phyloP scores from a whole-genome alignment of 2,888 invertebrate species.

The Ichneumon xanthorius region DNA sequence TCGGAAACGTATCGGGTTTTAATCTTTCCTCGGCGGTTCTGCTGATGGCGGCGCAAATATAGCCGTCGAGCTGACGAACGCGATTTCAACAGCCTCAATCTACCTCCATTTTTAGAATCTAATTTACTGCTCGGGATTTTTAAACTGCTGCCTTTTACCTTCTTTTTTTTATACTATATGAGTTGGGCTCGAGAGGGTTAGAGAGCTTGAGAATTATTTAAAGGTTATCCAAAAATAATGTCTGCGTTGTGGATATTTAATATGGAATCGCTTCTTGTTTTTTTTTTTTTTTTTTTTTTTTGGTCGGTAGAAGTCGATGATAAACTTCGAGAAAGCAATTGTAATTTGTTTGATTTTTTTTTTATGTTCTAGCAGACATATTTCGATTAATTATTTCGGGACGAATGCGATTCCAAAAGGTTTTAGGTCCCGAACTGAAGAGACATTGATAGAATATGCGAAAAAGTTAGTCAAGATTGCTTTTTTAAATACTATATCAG shows the following conservation, averaged over 20 bases:
- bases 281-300: too few species aligned
- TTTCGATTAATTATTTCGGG: too few species aligned
- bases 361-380: too few species aligned
- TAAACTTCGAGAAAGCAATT: not conserved
- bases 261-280: not conserved
- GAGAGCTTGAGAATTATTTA: not conserved
- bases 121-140: not conserved
- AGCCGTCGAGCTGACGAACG: not conserved
- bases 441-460: too few species aligned
- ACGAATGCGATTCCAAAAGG: too few species aligned
- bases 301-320: too few species aligned
- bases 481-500: too few species aligned
- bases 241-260: not conserved
- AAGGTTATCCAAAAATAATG: not conserved
- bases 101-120: not conserved
- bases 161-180: too few species aligned
- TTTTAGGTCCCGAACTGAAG: too few species aligned
- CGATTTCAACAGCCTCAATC: not conserved
- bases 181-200: too few species aligned
- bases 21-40: constrained; percentile 13
- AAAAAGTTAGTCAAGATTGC: too few species aligned
- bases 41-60: not conserved
- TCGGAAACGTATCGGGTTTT: constrained; percentile 29
- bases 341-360: too few species aligned
- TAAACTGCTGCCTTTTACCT: not conserved